A percentile compares a stretch with the other conserved stretches of the same genome.
phyloP scores from a whole-genome alignment of 2,888 invertebrate genomes.

The Ceramica pisi region DNA sequence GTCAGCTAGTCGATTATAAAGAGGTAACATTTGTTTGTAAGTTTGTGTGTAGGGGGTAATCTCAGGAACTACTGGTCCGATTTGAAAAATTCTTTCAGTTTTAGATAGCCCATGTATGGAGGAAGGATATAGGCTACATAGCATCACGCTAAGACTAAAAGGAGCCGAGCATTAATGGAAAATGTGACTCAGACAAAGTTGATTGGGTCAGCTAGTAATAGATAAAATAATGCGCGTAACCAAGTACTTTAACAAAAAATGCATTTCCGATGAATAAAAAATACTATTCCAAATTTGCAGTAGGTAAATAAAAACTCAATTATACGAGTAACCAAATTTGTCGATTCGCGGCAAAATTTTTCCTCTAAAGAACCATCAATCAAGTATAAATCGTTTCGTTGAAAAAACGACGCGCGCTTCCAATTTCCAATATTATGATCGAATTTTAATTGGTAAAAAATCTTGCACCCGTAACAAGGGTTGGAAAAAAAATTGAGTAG shows the following conservation, averaged over 20 bases:
- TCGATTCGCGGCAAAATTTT: slow-evolving; percentile 64
- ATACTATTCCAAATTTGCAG: slow-evolving; percentile 28
- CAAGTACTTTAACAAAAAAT: neutral
- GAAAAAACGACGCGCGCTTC: slow-evolving; percentile 63
- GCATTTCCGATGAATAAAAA: neutral
- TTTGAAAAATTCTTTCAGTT: too few relatives aligned
- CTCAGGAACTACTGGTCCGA: too few relatives aligned
- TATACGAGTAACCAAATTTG: slow-evolving; percentile 65
- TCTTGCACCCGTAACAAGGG: slow-evolving; percentile 2
- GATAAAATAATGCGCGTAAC: neutral
- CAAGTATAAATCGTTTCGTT: slow-evolving; percentile 72
- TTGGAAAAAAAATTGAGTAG: neutral
- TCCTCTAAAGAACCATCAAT: slow-evolving; percentile 73
- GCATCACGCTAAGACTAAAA: too few relatives aligned
- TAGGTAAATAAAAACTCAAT: slow-evolving; percentile 39
- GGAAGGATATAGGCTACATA: too few relatives aligned
- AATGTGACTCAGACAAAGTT: too few relatives aligned
- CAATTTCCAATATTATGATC: slow-evolving; percentile 62
- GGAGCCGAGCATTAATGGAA: too few relatives aligned
- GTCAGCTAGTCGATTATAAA: too few relatives aligned
- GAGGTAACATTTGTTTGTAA: too few relatives aligned
- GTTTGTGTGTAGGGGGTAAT: too few relatives aligned
- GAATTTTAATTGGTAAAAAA: slow-evolving; percentile 68
- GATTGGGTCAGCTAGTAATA: too few relatives aligned
- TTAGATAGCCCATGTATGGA: too few relatives aligned